Evolutionary conservation across 2,797 vertebrate species (phyloP), one percentile per base, ranked within the genome.

Genomic region (Uromys caudimaculatus): DNA sequence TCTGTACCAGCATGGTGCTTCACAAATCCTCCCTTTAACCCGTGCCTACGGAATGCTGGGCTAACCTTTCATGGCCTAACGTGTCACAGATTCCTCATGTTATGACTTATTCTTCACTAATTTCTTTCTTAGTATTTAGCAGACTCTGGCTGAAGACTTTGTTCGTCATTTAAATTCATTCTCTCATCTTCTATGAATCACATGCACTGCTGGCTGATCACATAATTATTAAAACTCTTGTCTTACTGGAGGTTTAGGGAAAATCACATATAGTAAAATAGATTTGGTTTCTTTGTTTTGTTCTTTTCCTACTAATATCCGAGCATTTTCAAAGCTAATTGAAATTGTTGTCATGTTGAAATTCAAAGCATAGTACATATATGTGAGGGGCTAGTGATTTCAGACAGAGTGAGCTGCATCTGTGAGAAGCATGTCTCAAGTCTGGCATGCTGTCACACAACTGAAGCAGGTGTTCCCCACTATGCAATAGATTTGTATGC

Each of bases 241-340:
- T 93, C 69, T 94, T 78, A 52, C 3, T 78, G 35, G 38, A 78
- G 24, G 56, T 35, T 47, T 1, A 23, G 12, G 52, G 60, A 21
- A 77, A 88, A 27, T 60, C 38, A 89, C 17, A 82, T 32, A 90
- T 50, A 16, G 44, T 32, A 58, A 89, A 94, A 87, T 50, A 23
- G 47, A 1, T 11, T 95, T 50, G 67, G 19, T 27, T 38, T 92
- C 41, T 32, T 50, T 69, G 47, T 52, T 89, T 60, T 27, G 13
- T 58, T 86, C 6, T 58, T 83, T 76, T 52, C 12, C 11, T 32
- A 19, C 6, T 29, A 88, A 76, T 21, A 4, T 62, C 35, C 87
- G 84, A 75, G 90, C 76, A 71, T 58, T 54, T 76, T 91, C 62
- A 95, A 94, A 93, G 35, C 27, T 75, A 32, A 52, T 78, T 75